Evolutionary conservation across 2,888 invertebrate genomes (phyloP), one percentile per base, ranked within the genome.

Genomic region (Zygogramma bicolorata): DNA sequence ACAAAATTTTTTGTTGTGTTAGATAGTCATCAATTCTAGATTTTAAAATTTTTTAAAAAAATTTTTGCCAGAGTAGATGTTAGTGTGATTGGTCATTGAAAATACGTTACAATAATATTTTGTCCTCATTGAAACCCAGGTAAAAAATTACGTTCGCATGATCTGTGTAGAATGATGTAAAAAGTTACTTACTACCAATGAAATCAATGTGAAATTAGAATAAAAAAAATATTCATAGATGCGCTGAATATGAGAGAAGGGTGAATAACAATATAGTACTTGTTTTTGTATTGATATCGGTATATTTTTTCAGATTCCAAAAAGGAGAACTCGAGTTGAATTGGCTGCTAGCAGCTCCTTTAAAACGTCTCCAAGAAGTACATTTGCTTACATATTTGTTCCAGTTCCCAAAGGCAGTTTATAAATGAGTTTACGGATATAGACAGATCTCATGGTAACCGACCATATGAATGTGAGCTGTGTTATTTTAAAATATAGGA

Each of bases 231-330:
- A n/a, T n/a, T n/a, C n/a, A n/a, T n/a, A n/a, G n/a, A n/a, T n/a
- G n/a, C n/a, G n/a, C n/a, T n/a, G n/a, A n/a, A n/a, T n/a, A 15
- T 13, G 5, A 15, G 7, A 18, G 15, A 15, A 6, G 42, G 7
- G 42, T 18, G 15, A 20, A 10, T 3, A 10, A 10, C 0, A 3
- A 46, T 20, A 13, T 3, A 22, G 40, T n/a, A 42, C 6, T 10
- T 0, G 10, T 46, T 8, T 27, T 42, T 67, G 13, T 38, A 22
- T 15, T 38, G 10, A 57, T 31, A 58, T 1, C 6, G 29, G 46
- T 73, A 77, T 77, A 73, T 71, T 71, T 69, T 90, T 90, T n/a
- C 88, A 92, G 92, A 92, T 88, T 90, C 91, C 80, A 92, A 77
- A 69, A 77, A 77, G 67, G 77, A 77, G 63, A 71, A 68, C 66